Base-by-base conservation (phyloP, 1,140 invertebrate species). In the Caenorhabditis briggsae region DNA sequence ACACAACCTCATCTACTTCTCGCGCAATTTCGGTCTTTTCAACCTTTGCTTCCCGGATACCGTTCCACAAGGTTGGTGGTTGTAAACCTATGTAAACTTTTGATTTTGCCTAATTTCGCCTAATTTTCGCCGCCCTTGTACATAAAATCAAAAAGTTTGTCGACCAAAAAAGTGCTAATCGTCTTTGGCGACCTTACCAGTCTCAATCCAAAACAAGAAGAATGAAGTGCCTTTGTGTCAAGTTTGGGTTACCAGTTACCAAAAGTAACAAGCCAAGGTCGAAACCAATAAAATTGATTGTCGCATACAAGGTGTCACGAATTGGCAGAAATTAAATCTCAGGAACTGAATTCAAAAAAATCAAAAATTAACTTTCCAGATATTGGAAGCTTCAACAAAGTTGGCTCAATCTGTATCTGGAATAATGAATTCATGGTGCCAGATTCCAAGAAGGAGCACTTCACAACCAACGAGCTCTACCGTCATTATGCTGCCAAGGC, bases 11-110 rank as follows among this genome's bases (percentile, higher is more conserved):
- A 55, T 70, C 50, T 87, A 87, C 70, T 87, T 84, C 86, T 85
- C 86, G 12, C 59, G 86, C 11, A 84, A 50, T 41, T 83, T 84
- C 41, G 86, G 86, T 65, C 82, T 87, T 14, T 87, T 87, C 83
- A 61, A 64, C 20, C 55, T 78, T 11, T 87, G 86, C 70, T 87
- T 87, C 86, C 65, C 82, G 6, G 86, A 87, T 55, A 58, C 82
- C 14, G 82, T 87, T 58, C 86, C 86, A 25, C 61, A 85, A 84
- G 86, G 86, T 87, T 53, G 8, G 84, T 18, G 23, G n/a, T 74
- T 78, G 18, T n/a, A 7, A 9, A 25, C 46, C 14, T 46, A 2
- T 11, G 23, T 33, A 64, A 25, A 33, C 9, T 9, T 64, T 64
- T 33, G 59, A 2, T 33, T 9, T 64, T 33, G 14, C 16, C 64